Evolutionary conservation across 2,113 vertebrate genomes (phyloP).

Genomic region (Melanerpes formicivorus): DNA sequence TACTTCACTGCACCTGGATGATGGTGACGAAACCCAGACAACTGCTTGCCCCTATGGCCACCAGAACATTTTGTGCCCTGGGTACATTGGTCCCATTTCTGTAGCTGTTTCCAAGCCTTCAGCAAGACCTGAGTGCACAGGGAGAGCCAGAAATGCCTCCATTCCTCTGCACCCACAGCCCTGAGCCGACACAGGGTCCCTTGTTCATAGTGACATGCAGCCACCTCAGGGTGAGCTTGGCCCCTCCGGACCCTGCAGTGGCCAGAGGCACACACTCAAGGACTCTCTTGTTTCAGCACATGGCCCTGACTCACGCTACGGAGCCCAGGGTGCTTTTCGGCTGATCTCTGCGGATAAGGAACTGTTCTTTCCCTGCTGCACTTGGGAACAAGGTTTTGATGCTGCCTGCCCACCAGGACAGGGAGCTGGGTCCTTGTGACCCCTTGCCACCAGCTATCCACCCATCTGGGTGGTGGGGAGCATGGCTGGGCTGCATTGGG

Average conservation of each 20-base stretch:
- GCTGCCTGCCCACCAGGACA: accelerated
- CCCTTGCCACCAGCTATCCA: accelerated
- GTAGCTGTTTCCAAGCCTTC: neutral
- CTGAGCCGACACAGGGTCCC: neutral
- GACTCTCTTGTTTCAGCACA: constrained; percentile 47
- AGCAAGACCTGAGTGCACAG: neutral
- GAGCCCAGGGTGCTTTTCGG: neutral
- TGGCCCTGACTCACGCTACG: neutral
- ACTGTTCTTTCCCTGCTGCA: neutral
- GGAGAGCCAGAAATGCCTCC: neutral
- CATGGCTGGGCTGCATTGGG: accelerated
- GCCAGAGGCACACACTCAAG: constrained; percentile 1
- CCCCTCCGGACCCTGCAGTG: neutral
- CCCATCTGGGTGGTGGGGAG: neutral
- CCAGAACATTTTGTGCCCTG: accelerated
- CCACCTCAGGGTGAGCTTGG: constrained; percentile 5
- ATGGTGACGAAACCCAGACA: accelerated
- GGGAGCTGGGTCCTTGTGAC: neutral
- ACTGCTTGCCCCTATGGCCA: accelerated
- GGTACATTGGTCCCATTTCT: neutral
- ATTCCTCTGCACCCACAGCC: neutral
- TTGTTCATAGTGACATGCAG: constrained; percentile 4
- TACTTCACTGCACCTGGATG: accelerated
- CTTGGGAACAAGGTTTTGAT: neutral
- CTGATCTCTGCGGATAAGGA: neutral